Evolutionary conservation across 2,797 vertebrate species (phyloP), one percentile per base, ranked within the genome.

Genomic region (Nyctalus aviator): DNA sequence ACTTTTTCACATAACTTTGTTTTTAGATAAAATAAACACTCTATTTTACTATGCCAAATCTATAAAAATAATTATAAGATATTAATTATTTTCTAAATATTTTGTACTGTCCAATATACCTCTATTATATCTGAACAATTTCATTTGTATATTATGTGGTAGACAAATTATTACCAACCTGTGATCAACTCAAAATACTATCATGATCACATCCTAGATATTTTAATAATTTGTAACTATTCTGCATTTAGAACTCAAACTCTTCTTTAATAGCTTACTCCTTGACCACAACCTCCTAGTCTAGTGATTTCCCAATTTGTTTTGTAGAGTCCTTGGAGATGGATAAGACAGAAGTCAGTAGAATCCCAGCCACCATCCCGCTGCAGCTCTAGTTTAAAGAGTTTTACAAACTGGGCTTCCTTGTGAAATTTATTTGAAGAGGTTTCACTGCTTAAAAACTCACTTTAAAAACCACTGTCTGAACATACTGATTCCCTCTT

Each of bases 1-100:
- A n/a, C 18, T 76, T 88, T 84, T 88, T 87, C 68, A 76, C 6
- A 55, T 68, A 85, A 87, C 15, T 84, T 77, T 88, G 44, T 89
- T 94, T 95, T 93, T 84, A 82, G 69, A 17, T 91, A 91, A 96
- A 91, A 90, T 90, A 87, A 93, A 87, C 18, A 94, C 0, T 84
- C 6, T 21, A 57, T 88, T 90, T 88, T 82, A 96, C 21, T 73
- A 55, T 68, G 64, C 9, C 30, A 94, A 93, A 95, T 79, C 46
- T 95, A 88, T 91, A 84, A 20, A 95, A 41, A 79, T 59, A 62
- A 84, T 64, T 81, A 55, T 64, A 90, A 82, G 84, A 14, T 76
- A 72, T 83, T 27, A 95, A 55, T 75, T 90, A 95, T 0, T 68
- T 12, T 81, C 68, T 91, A 50, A 79, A 57, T 85, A 62, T 79